Conservation (phyloP, 1,140 invertebrate species). For the Bombus impatiens region DNA sequence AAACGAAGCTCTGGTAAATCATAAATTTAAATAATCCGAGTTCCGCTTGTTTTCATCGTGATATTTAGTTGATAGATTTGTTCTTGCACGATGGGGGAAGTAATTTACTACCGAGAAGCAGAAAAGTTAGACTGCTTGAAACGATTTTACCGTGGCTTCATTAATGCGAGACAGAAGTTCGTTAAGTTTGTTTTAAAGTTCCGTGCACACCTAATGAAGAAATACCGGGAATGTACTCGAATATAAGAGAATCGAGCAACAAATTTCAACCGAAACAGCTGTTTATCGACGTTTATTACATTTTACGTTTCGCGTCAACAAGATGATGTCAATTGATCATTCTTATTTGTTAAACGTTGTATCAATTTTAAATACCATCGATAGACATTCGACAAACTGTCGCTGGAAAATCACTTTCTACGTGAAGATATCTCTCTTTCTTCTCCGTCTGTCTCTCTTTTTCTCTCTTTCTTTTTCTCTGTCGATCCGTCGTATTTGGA, state of each 20-base stretch:
- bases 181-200: constrained; percentile 28
- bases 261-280: not conserved
- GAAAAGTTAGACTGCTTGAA: constrained; percentile 9
- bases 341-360: no score
- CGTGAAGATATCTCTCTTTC: no score
- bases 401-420: no score
- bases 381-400: no score
- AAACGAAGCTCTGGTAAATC: not conserved
- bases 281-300: not conserved
- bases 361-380: no score
- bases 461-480: accelerated
- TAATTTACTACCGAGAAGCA: constrained; percentile 15
- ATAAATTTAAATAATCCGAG: not conserved
- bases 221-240: not conserved
- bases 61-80: not conserved
- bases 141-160: not conserved
- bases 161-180: constrained; percentile 24
- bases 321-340: accelerated
- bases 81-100: not conserved
- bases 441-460: no score
- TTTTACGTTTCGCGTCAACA: not conserved
- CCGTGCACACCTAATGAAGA: not conserved
- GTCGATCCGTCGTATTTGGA: no score
- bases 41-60: not conserved
- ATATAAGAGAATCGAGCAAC: not conserved